These are phyloP conservation scores for Subanguina moxae DNA, from an alignment of 1,140 invertebrate genomes.

Conservation along the genomic window DNA sequence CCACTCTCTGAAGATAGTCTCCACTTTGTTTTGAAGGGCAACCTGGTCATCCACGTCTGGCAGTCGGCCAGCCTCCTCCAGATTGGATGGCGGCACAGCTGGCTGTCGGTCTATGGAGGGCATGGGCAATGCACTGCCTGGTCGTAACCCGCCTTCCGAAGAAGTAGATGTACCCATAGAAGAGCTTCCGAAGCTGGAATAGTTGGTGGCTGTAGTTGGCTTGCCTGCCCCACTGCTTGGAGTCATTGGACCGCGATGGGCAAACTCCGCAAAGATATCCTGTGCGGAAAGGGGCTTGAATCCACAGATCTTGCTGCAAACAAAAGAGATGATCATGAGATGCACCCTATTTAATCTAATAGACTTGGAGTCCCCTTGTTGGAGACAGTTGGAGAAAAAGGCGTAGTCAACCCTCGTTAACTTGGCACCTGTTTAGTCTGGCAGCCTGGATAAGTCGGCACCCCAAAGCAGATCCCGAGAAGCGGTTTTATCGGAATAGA, in stretches of 20 bases:
- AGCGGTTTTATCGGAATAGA: no score
- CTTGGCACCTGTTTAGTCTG: no score
- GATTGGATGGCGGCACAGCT: neutral
- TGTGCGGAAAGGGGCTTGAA: constrained; percentile 47
- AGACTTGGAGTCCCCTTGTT: no score
- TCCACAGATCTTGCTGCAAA: constrained; percentile 50
- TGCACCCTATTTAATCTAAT: no score
- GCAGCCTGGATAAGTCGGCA: no score
- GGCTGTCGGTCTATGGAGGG: neutral
- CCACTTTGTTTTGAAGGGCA: constrained; percentile 85
- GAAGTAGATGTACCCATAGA: neutral
- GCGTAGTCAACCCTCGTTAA: no score
- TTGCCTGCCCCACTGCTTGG: constrained; percentile 10
- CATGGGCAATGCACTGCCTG: neutral
- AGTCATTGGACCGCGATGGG: constrained; percentile 21
- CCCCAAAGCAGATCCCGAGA: no score
- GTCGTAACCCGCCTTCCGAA: constrained; percentile 2
- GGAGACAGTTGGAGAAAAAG: no score
- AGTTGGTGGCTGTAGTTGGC: constrained; percentile 3
- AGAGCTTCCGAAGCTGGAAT: neutral
- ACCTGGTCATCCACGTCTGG: constrained; percentile 4
- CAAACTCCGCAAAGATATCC: constrained; percentile 36
- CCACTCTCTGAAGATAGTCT: constrained; percentile 89
- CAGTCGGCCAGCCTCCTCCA: neutral
- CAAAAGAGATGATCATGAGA: neutral